Conservation (phyloP, 2,888 invertebrate species). For the Eremobia ochroleuca region DNA sequence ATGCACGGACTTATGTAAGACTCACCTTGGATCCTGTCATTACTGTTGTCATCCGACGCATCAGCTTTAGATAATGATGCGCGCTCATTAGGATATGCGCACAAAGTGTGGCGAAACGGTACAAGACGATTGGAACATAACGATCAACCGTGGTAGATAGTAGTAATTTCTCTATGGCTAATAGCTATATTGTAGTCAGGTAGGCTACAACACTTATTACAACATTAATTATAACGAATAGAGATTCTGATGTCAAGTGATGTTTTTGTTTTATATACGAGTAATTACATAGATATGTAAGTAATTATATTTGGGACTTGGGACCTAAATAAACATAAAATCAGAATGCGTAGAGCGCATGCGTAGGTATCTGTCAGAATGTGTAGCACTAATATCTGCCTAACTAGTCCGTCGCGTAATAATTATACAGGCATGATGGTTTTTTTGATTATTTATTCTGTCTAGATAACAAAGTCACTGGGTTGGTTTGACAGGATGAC, state of each 20-base stretch:
- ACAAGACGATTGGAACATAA: background rate
- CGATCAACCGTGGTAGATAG: background rate
- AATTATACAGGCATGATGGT: fast-evolving
- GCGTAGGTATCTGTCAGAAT: too few relatives aligned
- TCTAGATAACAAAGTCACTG: background rate
- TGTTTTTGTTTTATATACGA: background rate
- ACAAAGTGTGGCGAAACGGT: background rate
- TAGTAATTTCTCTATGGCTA: background rate
- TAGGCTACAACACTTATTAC: too few relatives aligned
- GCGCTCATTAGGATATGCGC: slow-evolving; percentile 9
- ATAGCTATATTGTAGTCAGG: background rate
- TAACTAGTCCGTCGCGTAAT: background rate
- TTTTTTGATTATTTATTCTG: background rate
- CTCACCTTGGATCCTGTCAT: slow-evolving; percentile 35
- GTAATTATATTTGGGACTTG: background rate
- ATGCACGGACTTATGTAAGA: slow-evolving; percentile 33
- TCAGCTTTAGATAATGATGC: slow-evolving; percentile 23
- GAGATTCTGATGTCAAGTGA: background rate
- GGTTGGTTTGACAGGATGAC: background rate
- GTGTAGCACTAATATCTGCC: background rate
- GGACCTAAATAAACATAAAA: background rate
- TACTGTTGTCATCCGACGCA: slow-evolving; percentile 39
- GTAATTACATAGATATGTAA: background rate
- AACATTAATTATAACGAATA: background rate
- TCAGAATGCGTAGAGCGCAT: background rate